Base-by-base conservation (phyloP, 2,797 vertebrate genomes). In the Typhlichthys subterraneus region DNA sequence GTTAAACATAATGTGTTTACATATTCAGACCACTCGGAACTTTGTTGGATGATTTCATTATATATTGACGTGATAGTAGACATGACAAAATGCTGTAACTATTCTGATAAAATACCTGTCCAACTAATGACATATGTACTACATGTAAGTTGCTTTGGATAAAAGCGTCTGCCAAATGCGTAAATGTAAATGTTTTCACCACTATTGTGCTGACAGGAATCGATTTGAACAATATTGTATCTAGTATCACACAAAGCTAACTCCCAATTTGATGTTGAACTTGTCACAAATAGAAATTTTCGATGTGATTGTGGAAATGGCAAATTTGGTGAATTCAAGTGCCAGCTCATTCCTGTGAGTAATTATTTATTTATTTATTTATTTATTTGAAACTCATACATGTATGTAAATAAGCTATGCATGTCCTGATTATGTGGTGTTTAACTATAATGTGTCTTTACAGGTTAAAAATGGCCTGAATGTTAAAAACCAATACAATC, bases 231-330 rank as follows among this genome's bases (percentile, higher is more conserved):
- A 13, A 33, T 13, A 14, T 38, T 8, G 12, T 23, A 10, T 11
- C 4, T 0, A 29, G 12, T 33, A 31, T 57, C 14, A 12, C 1
- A 23, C 10, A 45, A 19, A 1, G 14, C 8, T 19, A 2, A 55
- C 47, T 38, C 6, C 45, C 59, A 54, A 8, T 13, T 60, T 29
- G 23, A 29, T 29, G 4, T 29, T 29, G 23, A 29, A 29, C 23
- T 33, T 5, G 68, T 66, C 77, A 49, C 10, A 9, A 51, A 14
- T 54, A 93, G 92, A 67, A 82, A 91, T 57, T 93, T 94, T 61
- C 89, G 93, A 56, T 94, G 93, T 58, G 97, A 99, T 81, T 99
- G 97, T 90, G 97, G 97, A 67, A 99, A 99, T 62, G 78, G 83
- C 82, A 98, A 94, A 69, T 99, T 98, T 85, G 92, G 91, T 65